phyloP scores from a whole-genome alignment of 1,140 invertebrate genomes.

The Ceratina japonica region DNA sequence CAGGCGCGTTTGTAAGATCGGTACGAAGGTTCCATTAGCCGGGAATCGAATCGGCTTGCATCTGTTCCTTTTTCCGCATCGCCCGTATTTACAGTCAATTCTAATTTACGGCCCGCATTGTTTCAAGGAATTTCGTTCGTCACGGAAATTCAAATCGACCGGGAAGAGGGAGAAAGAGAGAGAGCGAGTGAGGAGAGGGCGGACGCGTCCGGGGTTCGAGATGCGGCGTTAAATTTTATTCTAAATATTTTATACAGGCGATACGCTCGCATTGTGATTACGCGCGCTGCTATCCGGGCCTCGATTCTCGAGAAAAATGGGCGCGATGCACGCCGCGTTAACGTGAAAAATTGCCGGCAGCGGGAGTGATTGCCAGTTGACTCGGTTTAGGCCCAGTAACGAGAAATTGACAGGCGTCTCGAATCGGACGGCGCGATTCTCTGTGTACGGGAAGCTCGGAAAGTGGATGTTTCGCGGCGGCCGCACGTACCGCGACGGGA shows the following conservation, averaged over 20 bases:
- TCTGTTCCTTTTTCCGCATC: constrained; percentile 25
- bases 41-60: constrained; percentile 34
- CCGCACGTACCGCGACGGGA: constrained; percentile 36
- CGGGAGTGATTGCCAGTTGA: too few species aligned
- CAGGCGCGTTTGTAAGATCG: too few species aligned
- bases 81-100: too few species aligned
- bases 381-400: too few species aligned
- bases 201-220: neutral
- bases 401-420: constrained; percentile 9
- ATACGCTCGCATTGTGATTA: too few species aligned
- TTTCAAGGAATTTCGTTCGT: neutral
- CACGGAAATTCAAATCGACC: neutral
- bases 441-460: neutral
- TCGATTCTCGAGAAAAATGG: too few species aligned
- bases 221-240: too few species aligned
- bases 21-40: constrained; percentile 36
- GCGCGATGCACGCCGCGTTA: too few species aligned
- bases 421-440: constrained; percentile 2
- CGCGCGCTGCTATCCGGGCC: too few species aligned
- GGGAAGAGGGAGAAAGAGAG: too few species aligned
- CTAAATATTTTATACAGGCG: too few species aligned
- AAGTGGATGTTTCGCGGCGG: constrained; percentile 34
- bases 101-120: neutral
- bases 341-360: too few species aligned
- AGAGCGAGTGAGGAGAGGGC: neutral